Conservation (phyloP, 2,888 invertebrate genomes). For the Dugesia japonica region DNA sequence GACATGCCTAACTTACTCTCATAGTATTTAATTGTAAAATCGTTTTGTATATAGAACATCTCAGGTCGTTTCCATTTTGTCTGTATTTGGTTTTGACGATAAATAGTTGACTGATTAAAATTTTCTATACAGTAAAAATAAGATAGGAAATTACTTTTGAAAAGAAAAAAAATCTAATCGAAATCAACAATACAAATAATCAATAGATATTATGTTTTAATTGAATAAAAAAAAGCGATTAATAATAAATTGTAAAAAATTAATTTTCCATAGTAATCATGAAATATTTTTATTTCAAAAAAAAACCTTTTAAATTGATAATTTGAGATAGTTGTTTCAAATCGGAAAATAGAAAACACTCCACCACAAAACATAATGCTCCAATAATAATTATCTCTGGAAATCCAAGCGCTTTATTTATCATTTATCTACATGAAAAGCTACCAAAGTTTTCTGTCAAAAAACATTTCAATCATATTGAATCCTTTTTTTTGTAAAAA, state of each 20-base stretch:
- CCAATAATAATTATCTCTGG: not conserved
- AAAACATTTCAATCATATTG: not conserved
- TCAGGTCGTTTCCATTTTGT: not conserved
- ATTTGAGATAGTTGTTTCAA: not conserved
- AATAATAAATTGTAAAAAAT: too few species aligned
- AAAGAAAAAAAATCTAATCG: too few species aligned
- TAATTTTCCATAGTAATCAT: too few species aligned
- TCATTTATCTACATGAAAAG: not conserved
- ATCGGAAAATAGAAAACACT: not conserved
- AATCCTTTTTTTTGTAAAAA: not conserved
- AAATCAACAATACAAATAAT: too few species aligned
- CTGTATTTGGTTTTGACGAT: not conserved
- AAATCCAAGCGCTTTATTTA: not conserved
- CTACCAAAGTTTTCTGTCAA: not conserved
- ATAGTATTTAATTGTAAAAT: not conserved
- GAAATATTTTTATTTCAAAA: too few species aligned
- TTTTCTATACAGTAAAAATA: too few species aligned
- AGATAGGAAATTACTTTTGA: too few species aligned
- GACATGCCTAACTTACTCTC: not conserved
- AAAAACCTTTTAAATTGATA: constrained; percentile 4
- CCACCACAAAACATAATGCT: not conserved
- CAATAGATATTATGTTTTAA: too few species aligned
- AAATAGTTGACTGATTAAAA: not conserved
- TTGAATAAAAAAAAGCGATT: too few species aligned
- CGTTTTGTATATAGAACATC: not conserved